Base-by-base conservation (phyloP, 2,888 invertebrate genomes). In the Napeogenes inachia region DNA sequence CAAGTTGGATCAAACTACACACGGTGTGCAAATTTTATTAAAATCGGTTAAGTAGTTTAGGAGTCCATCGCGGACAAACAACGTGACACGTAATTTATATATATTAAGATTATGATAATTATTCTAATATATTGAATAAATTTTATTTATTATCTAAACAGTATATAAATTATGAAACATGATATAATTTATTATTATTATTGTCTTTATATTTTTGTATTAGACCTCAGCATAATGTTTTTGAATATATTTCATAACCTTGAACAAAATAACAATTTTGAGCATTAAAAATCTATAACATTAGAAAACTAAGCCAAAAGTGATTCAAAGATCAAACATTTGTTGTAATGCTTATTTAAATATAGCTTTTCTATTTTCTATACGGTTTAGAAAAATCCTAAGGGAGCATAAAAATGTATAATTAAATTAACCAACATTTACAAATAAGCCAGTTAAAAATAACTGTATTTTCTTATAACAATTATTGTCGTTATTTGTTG, bases 111-210 rank as follows among this genome's bases (percentile, higher is more conserved):
- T 35, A 45, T 64, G 62, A 62, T 54, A 59, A 33, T 38, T 61
- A 45, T 12, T 56, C 64, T 66, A 64, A 62, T 60, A 57, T 64
- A 59, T 62, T 55, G 54, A 46, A 33, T 54, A 55, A 54, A 62
- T 68, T 62, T 62, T 56, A 54, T 62, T 45, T 58, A 66, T 60
- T 56, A 58, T 54, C 67, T 63, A 60, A 63, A 61, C 56, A 66
- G 55, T 63, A 63, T 61, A 56, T 61, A 65, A 59, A 69, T 61
- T 64, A 61, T 57, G 59, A 62, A 62, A 60, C 53, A 65, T 60
- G 63, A 59, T 60, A 60, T 60, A 62, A 62, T 57, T 59, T 50
- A 8, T 35, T 57, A 60, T 57, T 46, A 54, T 50, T 50, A 50
- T 50, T 50, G 50, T 50, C 50, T 50, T 30, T 30, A 47, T 13